Percentiles rank a stretch among this genome's conserved stretches.
phyloP scores from a whole-genome alignment of 2,888 invertebrate genomes.

The Eustalomyia histrio region DNA sequence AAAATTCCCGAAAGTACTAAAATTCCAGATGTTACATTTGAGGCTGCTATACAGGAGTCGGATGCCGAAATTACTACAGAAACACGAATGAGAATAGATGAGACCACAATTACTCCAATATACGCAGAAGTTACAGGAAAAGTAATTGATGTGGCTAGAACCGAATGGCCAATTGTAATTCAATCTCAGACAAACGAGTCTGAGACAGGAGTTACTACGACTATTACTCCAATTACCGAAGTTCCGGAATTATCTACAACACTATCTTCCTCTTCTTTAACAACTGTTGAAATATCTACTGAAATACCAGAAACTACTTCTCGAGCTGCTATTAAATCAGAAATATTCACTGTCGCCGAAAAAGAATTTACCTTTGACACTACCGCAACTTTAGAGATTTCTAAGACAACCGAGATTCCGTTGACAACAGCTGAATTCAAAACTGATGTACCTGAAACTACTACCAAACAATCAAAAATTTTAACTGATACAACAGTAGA shows the following conservation, averaged over 20 bases:
- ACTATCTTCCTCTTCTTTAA: not conserved
- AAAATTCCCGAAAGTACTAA: not conserved
- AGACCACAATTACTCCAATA: not conserved
- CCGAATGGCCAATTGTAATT: not conserved
- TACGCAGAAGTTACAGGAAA: no score
- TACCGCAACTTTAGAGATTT: no score
- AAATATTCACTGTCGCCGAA: no score
- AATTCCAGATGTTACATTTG: not conserved
- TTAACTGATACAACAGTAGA: not conserved
- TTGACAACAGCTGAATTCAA: not conserved
- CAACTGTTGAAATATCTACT: not conserved
- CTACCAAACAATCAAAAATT: no score
- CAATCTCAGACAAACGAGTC: not conserved
- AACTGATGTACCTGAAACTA: no score
- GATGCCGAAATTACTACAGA: not conserved
- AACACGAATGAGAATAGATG: not conserved
- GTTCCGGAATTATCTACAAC: not conserved
- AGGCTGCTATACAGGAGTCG: not conserved
- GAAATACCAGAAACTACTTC: not conserved
- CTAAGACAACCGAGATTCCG: no score
- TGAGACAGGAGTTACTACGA: not conserved
- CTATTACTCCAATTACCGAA: not conserved
- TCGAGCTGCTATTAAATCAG: not conserved
- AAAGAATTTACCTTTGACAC: not conserved
- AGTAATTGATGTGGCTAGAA: not conserved